These are phyloP conservation scores for Brevimyrus niger DNA, from an alignment of 2,113 vertebrate genomes.

Conservation along the genomic window DNA sequence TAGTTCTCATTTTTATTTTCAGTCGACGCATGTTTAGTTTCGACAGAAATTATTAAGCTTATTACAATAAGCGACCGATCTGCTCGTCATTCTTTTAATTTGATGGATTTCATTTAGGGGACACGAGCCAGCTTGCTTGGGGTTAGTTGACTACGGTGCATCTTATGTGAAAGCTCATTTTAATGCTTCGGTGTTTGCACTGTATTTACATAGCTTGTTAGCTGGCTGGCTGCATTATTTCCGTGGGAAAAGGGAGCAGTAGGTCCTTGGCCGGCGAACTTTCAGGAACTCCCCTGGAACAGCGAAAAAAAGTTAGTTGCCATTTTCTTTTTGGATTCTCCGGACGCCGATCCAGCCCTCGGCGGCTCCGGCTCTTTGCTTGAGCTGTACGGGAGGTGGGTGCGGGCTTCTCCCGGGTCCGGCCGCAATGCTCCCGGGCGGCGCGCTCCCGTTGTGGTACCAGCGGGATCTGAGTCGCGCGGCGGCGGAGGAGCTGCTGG, in stretches of 20 bases:
- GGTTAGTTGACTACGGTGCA: background rate
- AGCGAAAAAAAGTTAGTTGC: slow-evolving; percentile 16
- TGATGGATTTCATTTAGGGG: background rate
- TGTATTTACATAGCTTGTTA: slow-evolving; percentile 46
- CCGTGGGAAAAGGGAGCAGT: slow-evolving; percentile 49
- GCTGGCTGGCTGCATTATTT: slow-evolving; percentile 40
- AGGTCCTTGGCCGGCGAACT: slow-evolving; percentile 34
- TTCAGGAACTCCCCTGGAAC: slow-evolving; percentile 47
- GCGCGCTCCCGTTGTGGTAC: slow-evolving; percentile 74
- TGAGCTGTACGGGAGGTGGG: slow-evolving; percentile 12
- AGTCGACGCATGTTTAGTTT: background rate
- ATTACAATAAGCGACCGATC: background rate
- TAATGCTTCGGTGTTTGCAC: slow-evolving; percentile 10
- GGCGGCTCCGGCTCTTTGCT: background rate
- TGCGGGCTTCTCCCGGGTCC: slow-evolving; percentile 35
- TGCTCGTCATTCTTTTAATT: background rate
- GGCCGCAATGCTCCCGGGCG: slow-evolving; percentile 47
- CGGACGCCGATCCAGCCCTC: background rate
- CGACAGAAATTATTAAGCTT: background rate
- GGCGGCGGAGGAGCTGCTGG: slow-evolving; percentile 83
- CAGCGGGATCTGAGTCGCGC: slow-evolving; percentile 89
- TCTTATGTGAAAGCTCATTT: background rate
- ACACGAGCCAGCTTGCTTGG: background rate
- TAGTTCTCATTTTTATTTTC: background rate
- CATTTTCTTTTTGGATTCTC: background rate